These are phyloP conservation scores for Euwallacea fornicatus DNA, from an alignment of 1,140 invertebrate genomes.

Conservation along the genomic window DNA sequence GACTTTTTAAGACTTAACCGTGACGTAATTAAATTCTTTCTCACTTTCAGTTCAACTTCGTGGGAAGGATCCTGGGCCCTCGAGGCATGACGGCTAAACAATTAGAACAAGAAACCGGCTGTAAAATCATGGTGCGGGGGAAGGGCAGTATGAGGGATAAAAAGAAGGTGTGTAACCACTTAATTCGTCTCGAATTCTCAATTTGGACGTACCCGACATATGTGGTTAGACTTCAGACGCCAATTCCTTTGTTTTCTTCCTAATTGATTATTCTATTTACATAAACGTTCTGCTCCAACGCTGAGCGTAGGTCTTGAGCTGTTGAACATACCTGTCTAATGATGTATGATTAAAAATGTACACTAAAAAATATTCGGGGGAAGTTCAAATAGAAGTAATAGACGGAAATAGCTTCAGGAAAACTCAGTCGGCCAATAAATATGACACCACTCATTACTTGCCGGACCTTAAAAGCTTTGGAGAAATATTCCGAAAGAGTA, in stretches of 20 bases:
- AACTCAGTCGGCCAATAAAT: neutral
- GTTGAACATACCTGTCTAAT: too few species aligned
- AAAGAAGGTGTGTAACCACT: slow-evolving; percentile 83
- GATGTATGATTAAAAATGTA: too few species aligned
- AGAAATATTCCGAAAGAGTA: too few species aligned
- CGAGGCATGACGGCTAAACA: slow-evolving; percentile 99
- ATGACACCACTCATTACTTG: too few species aligned
- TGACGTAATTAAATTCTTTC: too few species aligned
- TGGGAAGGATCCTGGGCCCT: slow-evolving; percentile 98
- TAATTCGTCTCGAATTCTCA: neutral
- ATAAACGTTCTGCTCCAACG: too few species aligned
- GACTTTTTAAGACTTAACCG: too few species aligned
- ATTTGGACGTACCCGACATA: neutral
- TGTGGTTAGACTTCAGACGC: neutral
- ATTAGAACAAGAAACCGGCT: slow-evolving; percentile 98
- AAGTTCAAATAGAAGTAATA: too few species aligned
- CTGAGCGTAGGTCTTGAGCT: too few species aligned
- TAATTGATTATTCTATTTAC: too few species aligned
- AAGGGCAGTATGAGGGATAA: slow-evolving; percentile 99
- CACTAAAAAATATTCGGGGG: too few species aligned
- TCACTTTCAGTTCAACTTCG: slow-evolving; percentile 96
- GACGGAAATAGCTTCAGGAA: neutral
- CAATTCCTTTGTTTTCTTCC: neutral
- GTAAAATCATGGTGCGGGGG: slow-evolving; percentile 99
- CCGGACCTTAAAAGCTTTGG: too few species aligned